phyloP scores from a whole-genome alignment of 2,797 vertebrate species.

The Anguilla marmorata region DNA sequence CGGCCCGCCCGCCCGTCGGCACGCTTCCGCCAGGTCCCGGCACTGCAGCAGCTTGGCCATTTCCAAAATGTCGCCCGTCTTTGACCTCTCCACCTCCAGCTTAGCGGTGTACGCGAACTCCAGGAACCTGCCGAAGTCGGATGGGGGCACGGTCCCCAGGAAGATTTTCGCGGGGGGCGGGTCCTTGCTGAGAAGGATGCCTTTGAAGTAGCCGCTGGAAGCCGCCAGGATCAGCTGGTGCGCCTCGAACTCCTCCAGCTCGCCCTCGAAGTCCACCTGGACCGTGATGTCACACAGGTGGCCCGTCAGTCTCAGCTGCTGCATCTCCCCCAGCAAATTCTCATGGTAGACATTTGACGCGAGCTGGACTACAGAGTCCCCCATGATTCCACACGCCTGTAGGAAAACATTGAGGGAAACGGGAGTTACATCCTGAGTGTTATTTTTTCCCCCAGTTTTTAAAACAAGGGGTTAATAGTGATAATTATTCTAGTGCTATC shows the following conservation, averaged over 20 bases:
- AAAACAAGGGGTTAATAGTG: background rate
- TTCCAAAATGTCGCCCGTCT: conserved; percentile 77
- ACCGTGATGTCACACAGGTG: conserved; percentile 88
- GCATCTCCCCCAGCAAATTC: conserved; percentile 84
- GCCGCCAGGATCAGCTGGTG: conserved; percentile 91
- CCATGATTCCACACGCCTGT: conserved; percentile 74
- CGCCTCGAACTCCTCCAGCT: conserved; percentile 82
- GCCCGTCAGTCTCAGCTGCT: conserved; percentile 80
- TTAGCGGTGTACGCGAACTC: conserved; percentile 91
- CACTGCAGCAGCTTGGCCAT: conserved; percentile 85
- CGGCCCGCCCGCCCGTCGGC: conserved; percentile 64
- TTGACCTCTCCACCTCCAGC: conserved; percentile 77
- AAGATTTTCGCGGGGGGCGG: conserved; percentile 66
- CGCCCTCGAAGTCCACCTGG: conserved; percentile 83
- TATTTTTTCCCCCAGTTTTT: background rate
- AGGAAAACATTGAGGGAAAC: conserved; percentile 12
- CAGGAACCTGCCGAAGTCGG: conserved; percentile 84
- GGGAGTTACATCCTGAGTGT: background rate
- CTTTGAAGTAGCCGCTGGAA: conserved; percentile 91
- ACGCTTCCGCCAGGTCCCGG: conserved; percentile 80
- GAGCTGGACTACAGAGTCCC: conserved; percentile 75
- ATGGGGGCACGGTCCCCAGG: conserved; percentile 75
- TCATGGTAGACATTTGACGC: conserved; percentile 80
- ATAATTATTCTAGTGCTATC: background rate
- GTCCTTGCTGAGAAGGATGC: conserved; percentile 77